Evolutionary conservation across 2,113 vertebrate genomes (phyloP), one percentile per base, ranked within the genome.

Genomic region (Apus apus): DNA sequence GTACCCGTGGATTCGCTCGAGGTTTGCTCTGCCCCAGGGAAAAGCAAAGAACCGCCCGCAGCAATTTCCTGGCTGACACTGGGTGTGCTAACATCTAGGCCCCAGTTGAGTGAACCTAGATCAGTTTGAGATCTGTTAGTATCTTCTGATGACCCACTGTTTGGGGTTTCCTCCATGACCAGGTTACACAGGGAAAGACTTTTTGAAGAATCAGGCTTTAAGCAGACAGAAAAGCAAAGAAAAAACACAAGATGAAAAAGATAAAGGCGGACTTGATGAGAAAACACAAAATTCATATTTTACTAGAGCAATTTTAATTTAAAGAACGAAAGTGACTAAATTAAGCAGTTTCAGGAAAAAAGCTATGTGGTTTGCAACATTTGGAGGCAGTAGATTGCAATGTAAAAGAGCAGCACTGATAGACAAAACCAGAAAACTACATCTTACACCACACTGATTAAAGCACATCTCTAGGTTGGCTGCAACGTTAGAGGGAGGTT

Each of bases 131-230:
- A 89, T 97, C 90, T 96, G 95, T 98, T 98, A 97, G 87, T 92
- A 93, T 98, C 97, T 97, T 98, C 97, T 70, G 97, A 89, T 97
- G 97, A 97, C 93, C 96, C 97, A 98, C 61, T 97, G 86, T 97
- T 97, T 97, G 97, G 96, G 96, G 91, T 95, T 95, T 98, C 97
- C 96, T 98, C 98, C 97, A 98, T 97, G 96, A 98, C 87, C 97
- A 98, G 97, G 97, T 98, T 98, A 98, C 94, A 98, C 94, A 98
- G 87, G 96, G 98, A 98, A 97, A 98, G 98, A 98, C 97, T 98
- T 98, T 98, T 98, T 98, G 98, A 98, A 98, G 98, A 98, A 73
- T 98, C 98, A 95, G 97, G 97, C 98, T 98, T 98, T 97, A 97
- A 95, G 96, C 97, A 97, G 97, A 97, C 94, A 98, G 96, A 97